Conservation (phyloP, 2,797 vertebrate species). For the Rallus crepitans region DNA sequence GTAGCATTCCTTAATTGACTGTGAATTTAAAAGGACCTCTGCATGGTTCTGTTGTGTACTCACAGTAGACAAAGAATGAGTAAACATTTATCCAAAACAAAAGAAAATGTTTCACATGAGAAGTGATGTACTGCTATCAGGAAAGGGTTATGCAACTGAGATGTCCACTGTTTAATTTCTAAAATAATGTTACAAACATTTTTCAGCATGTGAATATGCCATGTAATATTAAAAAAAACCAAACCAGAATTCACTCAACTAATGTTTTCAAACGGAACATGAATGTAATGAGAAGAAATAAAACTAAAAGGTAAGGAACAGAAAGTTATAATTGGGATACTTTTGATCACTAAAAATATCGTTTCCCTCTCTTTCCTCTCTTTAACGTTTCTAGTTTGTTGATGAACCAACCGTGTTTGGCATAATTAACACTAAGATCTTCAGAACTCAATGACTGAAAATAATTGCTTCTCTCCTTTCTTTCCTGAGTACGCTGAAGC, state of each 20-base stretch:
- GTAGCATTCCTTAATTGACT: slow-evolving; percentile 42
- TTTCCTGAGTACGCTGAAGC: slow-evolving; percentile 84
- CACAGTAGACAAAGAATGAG: slow-evolving; percentile 22
- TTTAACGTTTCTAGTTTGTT: slow-evolving; percentile 84
- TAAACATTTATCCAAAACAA: slow-evolving; percentile 38
- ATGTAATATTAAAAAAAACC: not conserved
- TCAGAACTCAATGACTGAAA: slow-evolving; percentile 88
- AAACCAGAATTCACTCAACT: not conserved
- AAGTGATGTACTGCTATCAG: not conserved
- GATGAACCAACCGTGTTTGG: slow-evolving; percentile 86
- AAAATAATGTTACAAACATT: not conserved
- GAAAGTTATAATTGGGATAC: slow-evolving; percentile 49
- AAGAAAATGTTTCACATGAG: slow-evolving; percentile 10
- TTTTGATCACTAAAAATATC: slow-evolving; percentile 68
- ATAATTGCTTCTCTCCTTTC: slow-evolving; percentile 91
- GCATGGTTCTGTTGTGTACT: not conserved
- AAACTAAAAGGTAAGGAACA: slow-evolving; percentile 27
- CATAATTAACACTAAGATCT: slow-evolving; percentile 90
- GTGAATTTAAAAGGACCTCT: slow-evolving; percentile 27
- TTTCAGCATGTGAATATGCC: not conserved
- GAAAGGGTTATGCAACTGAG: not conserved
- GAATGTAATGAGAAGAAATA: slow-evolving; percentile 10
- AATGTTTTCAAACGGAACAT: slow-evolving; percentile 1
- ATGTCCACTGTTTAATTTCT: not conserved
- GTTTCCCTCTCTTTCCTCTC: slow-evolving; percentile 32